Evolutionary conservation across 30 jellyfish, hydroid and myxozoan genomes (phyloP), one percentile per base, ranked within the genome.

Genomic region (Calvadosia cruxmelitensis): DNA sequence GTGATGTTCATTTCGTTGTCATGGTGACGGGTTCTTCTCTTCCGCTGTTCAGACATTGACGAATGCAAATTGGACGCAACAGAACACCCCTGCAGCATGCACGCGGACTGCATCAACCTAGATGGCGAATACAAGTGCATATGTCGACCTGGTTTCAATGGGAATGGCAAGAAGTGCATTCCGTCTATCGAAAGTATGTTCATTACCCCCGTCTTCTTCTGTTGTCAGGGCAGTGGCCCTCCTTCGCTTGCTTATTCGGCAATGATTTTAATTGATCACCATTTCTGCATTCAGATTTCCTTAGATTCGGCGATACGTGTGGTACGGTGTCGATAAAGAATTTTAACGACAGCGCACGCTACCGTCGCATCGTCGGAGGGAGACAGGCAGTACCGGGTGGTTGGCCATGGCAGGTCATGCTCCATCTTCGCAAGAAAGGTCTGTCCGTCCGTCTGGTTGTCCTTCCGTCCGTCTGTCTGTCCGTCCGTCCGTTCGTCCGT

Each of bases 351-450:
- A 49, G 80, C 23, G 66, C 34, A 33, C 70, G 95, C 53, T 35
- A 74, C 49, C 86, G 93, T 33, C 36, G 95, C 16, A 84, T 84
- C 25, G 79, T 84, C 30, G 93, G 84, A 0, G 95, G 95, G 20
- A 64, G 69, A 49, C 72, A 66, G 16, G 63, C 95, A 5, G 67
- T 57, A 29, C 93, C 95, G 3, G 95, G 95, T 3, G 83, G 78
- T 52, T 84, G 95, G 95, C 95, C 95, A 0, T 84, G 95, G 95
- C 82, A 68, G 50, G 95, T 87, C 62, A 66, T 84, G 13, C 72
- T 84, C 15, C 81, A 69, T 34, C 74, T 84, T 26, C 77, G 71
- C 10, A 42, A 42, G 57, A 42, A 20, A 42, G 57, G 57, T 42
- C 10, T 5, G 20, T 42, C 10, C 20, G 10, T 42, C 20, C 57